Conservation (phyloP, 2,888 invertebrate genomes). For the Tipula vernalis region DNA sequence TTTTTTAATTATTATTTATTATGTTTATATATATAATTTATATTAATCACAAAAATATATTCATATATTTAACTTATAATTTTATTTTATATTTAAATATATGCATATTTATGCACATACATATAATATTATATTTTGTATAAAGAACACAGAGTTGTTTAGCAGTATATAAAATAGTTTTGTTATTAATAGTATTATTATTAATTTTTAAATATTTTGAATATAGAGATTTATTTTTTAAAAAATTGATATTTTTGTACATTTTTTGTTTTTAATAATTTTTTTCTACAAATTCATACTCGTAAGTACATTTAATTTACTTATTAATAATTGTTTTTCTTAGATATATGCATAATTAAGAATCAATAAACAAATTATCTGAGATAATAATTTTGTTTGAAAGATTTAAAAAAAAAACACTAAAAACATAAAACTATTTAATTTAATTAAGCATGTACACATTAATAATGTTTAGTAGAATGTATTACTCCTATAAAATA, state of each 20-base stretch:
- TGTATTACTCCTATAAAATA: not conserved
- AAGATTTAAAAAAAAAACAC: not conserved
- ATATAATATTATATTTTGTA: not conserved
- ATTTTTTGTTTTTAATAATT: not conserved
- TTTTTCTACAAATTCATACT: not conserved
- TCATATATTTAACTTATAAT: not conserved
- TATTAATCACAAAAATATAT: slow-evolving; percentile 4
- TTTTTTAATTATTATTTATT: not conserved
- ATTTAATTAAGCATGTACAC: not conserved
- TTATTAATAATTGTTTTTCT: not conserved
- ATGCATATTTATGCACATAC: not conserved
- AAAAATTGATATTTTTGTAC: not conserved
- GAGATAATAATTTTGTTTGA: not conserved
- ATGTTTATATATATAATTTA: not conserved
- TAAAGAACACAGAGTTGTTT: not conserved
- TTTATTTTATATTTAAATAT: not conserved
- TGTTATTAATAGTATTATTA: not conserved
- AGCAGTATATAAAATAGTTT: not conserved
- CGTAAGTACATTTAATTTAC: not conserved
- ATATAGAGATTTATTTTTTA: not conserved
- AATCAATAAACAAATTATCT: not conserved
- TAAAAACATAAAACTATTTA: not conserved
- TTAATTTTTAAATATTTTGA: not conserved
- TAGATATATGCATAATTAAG: not conserved
- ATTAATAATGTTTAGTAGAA: not conserved